Evolutionary conservation across 2,888 invertebrate species (phyloP).

Genomic region (Labia minor): DNA sequence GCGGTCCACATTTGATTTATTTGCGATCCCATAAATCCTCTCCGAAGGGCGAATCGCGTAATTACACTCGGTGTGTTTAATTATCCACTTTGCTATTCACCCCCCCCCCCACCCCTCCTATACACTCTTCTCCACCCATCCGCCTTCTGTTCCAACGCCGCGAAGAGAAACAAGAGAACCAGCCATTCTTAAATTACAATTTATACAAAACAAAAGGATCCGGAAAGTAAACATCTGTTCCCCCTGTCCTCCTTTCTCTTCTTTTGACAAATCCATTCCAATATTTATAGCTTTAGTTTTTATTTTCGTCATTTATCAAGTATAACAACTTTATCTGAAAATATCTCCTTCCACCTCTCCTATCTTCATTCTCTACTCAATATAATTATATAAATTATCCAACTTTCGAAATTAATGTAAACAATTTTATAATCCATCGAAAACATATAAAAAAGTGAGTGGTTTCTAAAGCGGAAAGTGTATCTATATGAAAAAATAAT

Average conservation of each 20-base stretch:
- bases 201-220: not conserved
- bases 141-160: too few species aligned
- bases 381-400: not conserved
- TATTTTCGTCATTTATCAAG: conserved; percentile 1
- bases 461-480: too few species aligned
- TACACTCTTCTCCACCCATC: not conserved
- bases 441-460: not conserved
- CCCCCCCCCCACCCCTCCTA: not conserved
- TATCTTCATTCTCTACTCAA: not conserved
- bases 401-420: conserved; percentile 7
- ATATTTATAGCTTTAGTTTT: conserved; percentile 6
- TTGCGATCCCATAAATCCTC: not conserved
- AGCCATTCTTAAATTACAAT: conserved; percentile 3
- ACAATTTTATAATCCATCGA: not conserved
- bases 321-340: not conserved
- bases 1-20: not conserved
- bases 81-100: not conserved
- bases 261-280: not conserved
- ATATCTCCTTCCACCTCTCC: not conserved
- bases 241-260: not conserved
- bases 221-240: too few species aligned
- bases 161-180: too few species aligned
- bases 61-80: conserved; percentile 3
- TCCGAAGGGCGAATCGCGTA: not conserved
- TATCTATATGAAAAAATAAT: not conserved